Conservation (phyloP, 2,113 vertebrate genomes). For the Papio anubis region DNA sequence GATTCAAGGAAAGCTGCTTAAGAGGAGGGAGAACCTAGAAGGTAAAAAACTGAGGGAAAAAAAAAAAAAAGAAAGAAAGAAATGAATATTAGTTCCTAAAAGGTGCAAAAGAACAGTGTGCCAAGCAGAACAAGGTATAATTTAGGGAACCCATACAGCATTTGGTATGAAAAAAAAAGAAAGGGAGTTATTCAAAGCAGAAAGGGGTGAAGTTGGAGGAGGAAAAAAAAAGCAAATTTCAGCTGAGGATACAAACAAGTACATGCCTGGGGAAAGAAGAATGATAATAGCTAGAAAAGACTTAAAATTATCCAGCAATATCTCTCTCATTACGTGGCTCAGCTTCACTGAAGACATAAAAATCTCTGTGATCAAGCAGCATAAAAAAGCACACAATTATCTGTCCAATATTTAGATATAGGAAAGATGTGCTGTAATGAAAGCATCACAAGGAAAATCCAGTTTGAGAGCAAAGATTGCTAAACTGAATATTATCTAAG, state of each 20-base stretch:
- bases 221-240: background rate
- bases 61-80: background rate
- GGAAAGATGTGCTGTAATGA: background rate
- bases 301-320: background rate
- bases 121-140: background rate
- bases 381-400: background rate
- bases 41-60: background rate
- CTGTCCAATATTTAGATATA: background rate
- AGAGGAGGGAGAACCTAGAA: background rate
- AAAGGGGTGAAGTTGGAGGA: background rate
- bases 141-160: fast-evolving
- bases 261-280: background rate
- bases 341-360: constrained; percentile 7
- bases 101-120: background rate
- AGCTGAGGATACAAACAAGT: background rate
- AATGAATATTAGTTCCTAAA: background rate
- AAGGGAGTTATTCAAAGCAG: background rate
- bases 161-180: background rate
- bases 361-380: background rate
- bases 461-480: background rate
- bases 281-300: background rate
- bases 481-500: background rate
- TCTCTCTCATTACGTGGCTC: background rate
- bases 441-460: background rate
- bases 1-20: background rate